Conservation (phyloP, 2,113 vertebrate genomes). For the Mormoops blainvillei region DNA sequence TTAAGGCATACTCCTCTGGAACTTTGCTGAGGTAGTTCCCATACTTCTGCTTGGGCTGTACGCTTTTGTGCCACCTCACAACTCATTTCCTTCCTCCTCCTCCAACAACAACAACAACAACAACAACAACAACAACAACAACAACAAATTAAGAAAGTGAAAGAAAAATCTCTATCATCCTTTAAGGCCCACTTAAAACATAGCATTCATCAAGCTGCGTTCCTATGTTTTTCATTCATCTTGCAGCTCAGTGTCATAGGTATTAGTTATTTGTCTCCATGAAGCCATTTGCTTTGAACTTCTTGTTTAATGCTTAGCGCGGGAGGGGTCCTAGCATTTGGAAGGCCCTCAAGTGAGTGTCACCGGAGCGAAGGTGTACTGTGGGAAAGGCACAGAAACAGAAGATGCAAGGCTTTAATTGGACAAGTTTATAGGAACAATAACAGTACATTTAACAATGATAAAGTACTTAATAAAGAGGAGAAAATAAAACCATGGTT, state of each 20-base stretch:
- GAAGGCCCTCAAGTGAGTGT: neutral
- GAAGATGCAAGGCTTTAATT: neutral
- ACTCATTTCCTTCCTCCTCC: fast-evolving
- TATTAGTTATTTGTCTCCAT: neutral
- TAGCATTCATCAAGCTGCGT: neutral
- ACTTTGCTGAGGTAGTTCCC: neutral
- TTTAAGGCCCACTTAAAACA: neutral
- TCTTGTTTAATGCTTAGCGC: neutral
- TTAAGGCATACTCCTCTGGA: neutral
- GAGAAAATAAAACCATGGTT: neutral
- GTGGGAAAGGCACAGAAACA: neutral
- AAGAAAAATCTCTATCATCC: neutral
- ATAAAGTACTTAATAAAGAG: neutral
- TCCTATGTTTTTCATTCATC: neutral
- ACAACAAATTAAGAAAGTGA: neutral
- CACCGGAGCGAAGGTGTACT: neutral
- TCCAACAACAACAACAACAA: neutral
- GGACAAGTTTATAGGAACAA: neutral
- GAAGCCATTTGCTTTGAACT: neutral
- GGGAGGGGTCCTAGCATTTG: neutral
- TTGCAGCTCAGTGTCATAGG: neutral
- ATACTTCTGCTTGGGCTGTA: neutral
- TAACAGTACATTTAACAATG: neutral
- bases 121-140: no score
- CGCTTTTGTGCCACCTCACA: neutral